Evolutionary conservation across 2,113 vertebrate species (phyloP).

Genomic region (Callipepla squamata): DNA sequence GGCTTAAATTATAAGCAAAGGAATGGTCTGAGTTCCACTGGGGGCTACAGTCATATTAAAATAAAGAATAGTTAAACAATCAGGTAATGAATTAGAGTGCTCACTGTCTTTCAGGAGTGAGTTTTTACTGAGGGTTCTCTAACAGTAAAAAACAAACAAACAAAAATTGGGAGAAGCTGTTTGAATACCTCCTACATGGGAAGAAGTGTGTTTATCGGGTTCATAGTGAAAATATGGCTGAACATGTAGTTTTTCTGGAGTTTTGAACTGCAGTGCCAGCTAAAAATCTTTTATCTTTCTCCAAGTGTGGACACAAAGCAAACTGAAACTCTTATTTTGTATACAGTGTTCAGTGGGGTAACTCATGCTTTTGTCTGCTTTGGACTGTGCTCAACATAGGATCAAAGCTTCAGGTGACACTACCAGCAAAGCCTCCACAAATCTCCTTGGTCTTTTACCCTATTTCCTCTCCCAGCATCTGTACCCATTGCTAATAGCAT

Average conservation of each 20-base stretch:
- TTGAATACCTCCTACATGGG: background rate
- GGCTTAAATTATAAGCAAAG: background rate
- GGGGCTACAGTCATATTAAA: background rate
- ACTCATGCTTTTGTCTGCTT: background rate
- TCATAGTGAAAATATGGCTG: background rate
- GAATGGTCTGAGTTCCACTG: background rate
- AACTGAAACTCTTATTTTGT: background rate
- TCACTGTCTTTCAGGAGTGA: background rate
- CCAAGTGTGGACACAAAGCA: background rate
- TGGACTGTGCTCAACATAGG: accelerated
- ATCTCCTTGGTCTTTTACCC: background rate
- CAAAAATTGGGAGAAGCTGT: background rate
- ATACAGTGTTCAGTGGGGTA: background rate
- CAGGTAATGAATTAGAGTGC: background rate
- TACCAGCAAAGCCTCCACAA: background rate
- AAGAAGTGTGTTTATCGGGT: background rate
- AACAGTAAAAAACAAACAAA: background rate
- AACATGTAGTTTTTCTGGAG: background rate
- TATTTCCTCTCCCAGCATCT: background rate
- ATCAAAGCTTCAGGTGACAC: background rate
- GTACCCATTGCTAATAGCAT: background rate
- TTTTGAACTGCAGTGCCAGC: background rate
- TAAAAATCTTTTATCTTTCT: background rate
- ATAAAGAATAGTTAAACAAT: background rate
- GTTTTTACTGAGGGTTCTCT: background rate